phyloP scores from a whole-genome alignment of 2,797 vertebrate species.

The Glyptemys insculpta region DNA sequence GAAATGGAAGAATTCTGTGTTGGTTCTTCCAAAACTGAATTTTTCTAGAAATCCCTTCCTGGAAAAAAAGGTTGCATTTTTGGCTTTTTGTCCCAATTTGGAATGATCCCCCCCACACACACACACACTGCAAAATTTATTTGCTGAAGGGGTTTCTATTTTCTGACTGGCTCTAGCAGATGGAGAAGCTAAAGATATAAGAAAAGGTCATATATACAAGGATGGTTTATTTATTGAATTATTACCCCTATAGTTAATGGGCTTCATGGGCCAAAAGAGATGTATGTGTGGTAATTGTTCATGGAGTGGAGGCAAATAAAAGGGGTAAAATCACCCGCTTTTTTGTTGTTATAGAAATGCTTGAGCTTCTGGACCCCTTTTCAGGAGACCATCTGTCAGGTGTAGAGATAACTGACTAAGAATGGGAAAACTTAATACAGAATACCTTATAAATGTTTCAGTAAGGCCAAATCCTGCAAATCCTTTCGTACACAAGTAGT shows the following conservation, averaged over 20 bases:
- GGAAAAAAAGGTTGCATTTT: background rate
- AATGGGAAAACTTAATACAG: background rate
- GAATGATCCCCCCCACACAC: background rate
- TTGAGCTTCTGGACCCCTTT: background rate
- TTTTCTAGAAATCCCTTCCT: background rate
- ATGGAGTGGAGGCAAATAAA: background rate
- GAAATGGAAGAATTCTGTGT: background rate
- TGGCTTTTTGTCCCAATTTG: background rate
- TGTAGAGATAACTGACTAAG: background rate
- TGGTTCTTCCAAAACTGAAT: background rate
- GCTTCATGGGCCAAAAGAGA: background rate
- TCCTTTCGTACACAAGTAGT: conserved; percentile 1
- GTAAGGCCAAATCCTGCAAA: background rate
- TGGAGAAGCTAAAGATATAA: background rate
- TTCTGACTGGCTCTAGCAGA: background rate
- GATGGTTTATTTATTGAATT: conserved; percentile 34
- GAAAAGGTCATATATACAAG: background rate
- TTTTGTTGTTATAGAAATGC: background rate
- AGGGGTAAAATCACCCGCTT: background rate
- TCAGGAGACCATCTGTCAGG: background rate
- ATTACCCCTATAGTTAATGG: background rate
- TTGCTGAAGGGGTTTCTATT: background rate
- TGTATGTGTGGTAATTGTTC: background rate
- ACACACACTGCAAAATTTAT: background rate
- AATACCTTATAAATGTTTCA: background rate